These are phyloP conservation scores for Sipha flava DNA, from an alignment of 1,140 invertebrate genomes.

Conservation along the genomic window DNA sequence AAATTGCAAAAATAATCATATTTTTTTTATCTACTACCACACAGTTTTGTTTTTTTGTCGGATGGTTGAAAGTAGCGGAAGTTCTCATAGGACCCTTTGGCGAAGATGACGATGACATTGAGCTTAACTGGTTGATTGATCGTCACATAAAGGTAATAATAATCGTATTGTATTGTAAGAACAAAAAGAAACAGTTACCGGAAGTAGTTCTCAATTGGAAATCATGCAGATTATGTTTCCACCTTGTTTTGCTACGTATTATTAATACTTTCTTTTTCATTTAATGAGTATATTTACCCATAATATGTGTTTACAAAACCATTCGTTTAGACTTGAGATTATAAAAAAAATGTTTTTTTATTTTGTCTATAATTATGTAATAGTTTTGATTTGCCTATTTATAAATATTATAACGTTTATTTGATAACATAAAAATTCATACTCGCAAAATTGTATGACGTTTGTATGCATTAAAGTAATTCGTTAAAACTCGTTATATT, in stretches of 20 bases:
- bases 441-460: not conserved
- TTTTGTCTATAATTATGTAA: not conserved
- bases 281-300: not conserved
- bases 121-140: conserved; percentile 82
- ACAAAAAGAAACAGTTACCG: not conserved
- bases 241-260: not conserved
- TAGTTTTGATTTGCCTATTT: not conserved
- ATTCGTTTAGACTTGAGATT: too few species aligned
- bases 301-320: not conserved
- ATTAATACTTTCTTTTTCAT: not conserved
- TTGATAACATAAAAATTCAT: not conserved
- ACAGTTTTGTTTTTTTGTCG: conserved; percentile 93
- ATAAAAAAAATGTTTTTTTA: not conserved
- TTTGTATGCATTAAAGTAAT: not conserved
- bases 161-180: not conserved
- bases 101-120: conserved; percentile 91
- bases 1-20: too few species aligned
- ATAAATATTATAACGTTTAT: not conserved
- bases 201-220: not conserved
- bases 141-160: conserved; percentile 69
- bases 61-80: conserved; percentile 91
- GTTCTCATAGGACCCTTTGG: conserved; percentile 87
- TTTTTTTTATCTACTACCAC: conserved; percentile 36
- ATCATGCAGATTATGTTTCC: not conserved
- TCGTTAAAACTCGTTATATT: not conserved